Base-by-base conservation (phyloP, 2,888 invertebrate genomes). In the Hoplodrina ambigua region DNA sequence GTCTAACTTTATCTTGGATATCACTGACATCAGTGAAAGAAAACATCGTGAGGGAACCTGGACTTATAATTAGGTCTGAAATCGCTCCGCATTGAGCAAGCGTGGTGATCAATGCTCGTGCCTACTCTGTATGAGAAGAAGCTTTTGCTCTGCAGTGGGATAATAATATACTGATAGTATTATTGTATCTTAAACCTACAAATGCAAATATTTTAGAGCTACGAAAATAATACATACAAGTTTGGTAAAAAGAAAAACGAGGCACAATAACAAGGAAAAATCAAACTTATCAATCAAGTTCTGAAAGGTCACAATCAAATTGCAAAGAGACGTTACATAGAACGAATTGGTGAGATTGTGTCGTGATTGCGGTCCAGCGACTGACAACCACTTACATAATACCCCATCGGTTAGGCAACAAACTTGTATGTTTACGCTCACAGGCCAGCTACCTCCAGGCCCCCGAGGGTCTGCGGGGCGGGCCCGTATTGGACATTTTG, bases 401-500 rank as follows among this genome's bases (percentile, higher is more conserved):
- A 81, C 73, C 63, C 81, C 90, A 86, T 87, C 83, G 86, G 88
- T 88, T 85, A 88, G 87, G 91, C 91, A 91, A 94, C 94, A 94
- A 95, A 95, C 91, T 94, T 94, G 91, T 91, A 90, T 94, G 94
- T 95, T 95, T 94, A 95, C 93, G 89, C 86, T 85, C 76, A 80
- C 84, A 78, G 86, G 83, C 92, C 60, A 92, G 93, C 93, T 93
- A 93, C 90, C 91, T 92, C 87, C 87, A 85, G 90, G 88, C 89
- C 93, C 93, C 90, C 88, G 83, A 78, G 85, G 93, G 93, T 91
- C 87, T 82, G 87, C 85, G 85, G 87, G 90, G 87, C 80, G 90
- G 88, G 91, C 89, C 92, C 92, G 94, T 94, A 94, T 94, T 94
- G 94, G 94, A 95, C 95, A 95, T 96, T 96, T 95, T 95, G 95